Evolutionary conservation across 2,888 invertebrate genomes (phyloP).

Genomic region (Caenorhabditis sp.): DNA sequence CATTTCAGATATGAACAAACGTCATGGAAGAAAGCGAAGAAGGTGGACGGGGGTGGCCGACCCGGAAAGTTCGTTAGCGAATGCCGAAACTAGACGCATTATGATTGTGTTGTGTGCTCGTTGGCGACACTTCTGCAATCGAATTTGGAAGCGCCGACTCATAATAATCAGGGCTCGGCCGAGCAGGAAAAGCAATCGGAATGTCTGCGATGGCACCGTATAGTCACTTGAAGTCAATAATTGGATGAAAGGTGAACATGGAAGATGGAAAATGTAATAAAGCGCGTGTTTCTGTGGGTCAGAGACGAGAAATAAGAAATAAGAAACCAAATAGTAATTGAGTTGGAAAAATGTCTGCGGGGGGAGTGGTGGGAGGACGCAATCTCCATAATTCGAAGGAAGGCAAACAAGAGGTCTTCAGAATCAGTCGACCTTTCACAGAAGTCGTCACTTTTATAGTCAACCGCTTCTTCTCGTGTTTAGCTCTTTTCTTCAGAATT

Average conservation of each 20-base stretch:
- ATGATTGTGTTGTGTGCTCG: slow-evolving; percentile 5
- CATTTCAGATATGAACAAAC: too few relatives aligned
- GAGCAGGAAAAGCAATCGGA: not conserved
- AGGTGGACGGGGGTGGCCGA: slow-evolving; percentile 14
- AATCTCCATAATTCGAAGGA: slow-evolving; percentile 34
- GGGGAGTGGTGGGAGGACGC: slow-evolving; percentile 14
- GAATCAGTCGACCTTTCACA: not conserved
- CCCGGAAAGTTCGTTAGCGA: slow-evolving; percentile 29
- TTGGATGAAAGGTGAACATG: slow-evolving; percentile 14
- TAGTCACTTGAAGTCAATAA: too few relatives aligned
- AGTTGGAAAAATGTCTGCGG: too few relatives aligned
- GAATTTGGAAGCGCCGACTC: slow-evolving; percentile 45
- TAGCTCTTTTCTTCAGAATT: slow-evolving; percentile 17
- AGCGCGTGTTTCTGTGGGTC: too few relatives aligned
- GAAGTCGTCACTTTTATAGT: not conserved
- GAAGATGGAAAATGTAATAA: slow-evolving; percentile 6
- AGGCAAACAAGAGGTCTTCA: not conserved
- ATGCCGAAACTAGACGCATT: slow-evolving; percentile 34
- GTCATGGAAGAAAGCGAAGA: too few relatives aligned
- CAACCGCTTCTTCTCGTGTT: not conserved
- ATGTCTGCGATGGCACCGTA: too few relatives aligned
- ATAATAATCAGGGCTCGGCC: slow-evolving; percentile 17
- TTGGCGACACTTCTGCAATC: slow-evolving; percentile 37
- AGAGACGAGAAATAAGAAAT: too few relatives aligned
- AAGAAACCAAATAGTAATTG: too few relatives aligned